phyloP scores from a whole-genome alignment of 2,113 vertebrate genomes.

The Etheostoma cragini region DNA sequence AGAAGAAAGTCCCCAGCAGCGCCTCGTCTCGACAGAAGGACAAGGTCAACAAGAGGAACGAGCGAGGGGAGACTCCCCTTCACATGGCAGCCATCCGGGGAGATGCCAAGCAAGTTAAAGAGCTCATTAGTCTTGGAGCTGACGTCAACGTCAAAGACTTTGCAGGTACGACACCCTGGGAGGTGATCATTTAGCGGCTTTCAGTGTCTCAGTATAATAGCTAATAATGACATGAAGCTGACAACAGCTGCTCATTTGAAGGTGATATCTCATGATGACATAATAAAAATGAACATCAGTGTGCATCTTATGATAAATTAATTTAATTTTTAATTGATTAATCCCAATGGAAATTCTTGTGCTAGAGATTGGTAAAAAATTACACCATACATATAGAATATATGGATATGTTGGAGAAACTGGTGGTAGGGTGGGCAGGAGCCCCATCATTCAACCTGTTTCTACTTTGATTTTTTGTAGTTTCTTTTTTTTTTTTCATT shows the following conservation, averaged over 20 bases:
- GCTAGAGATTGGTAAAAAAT: too few relatives aligned
- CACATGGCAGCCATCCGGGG: conserved; percentile 99
- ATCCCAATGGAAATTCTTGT: too few relatives aligned
- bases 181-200: conserved; percentile 17
- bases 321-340: too few relatives aligned
- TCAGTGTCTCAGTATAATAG: conserved; percentile 15
- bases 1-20: conserved; percentile 93
- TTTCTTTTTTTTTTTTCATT: neutral
- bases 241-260: conserved; percentile 30
- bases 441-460: too few relatives aligned
- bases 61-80: conserved; percentile 96
- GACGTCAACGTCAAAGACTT: conserved; percentile 99
- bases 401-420: too few relatives aligned
- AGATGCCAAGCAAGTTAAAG: conserved; percentile 96
- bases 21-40: conserved; percentile 95
- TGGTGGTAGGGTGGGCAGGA: too few relatives aligned
- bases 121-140: conserved; percentile 95
- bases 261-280: neutral
- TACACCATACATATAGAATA: too few relatives aligned
- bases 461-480: neutral
- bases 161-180: conserved; percentile 85
- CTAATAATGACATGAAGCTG: conserved; percentile 28
- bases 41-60: conserved; percentile 99
- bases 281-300: neutral
- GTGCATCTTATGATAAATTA: neutral